Evolutionary conservation across 2,113 vertebrate species (phyloP), one percentile per base, ranked within the genome.

Genomic region (Oncorhynchus kisutch): DNA sequence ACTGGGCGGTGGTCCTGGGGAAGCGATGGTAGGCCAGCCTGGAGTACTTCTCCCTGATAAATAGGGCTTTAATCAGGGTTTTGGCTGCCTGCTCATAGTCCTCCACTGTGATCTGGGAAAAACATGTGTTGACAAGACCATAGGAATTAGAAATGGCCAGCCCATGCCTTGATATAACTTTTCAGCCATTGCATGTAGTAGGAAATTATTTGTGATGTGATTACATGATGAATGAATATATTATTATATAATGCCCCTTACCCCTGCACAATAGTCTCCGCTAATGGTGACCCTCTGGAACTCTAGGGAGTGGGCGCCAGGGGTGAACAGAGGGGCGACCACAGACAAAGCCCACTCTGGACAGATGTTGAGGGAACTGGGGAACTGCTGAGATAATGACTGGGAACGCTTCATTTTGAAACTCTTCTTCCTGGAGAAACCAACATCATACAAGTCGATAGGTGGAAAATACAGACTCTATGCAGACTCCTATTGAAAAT

Each of bases 231-330:
- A 45, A 45, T 45, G 2, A 45, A 45, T 45, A 45, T 45, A 45
- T 12, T 11, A 45, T 45, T 45, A 9, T 45, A 45, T 45, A 45
- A 45, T 45, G 2, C 9, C 67, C 74, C 93, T 93, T 95, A 98
- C 97, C 95, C 98, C 98, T 0, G 97, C 96, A 88, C 97, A 98
- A 94, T 99, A 98, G 86, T 99, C 97, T 67, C 98, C 97, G 62
- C 94, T 96, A 91, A 99, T 96, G 78, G 95, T 96, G 73, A 99
- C 96, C 87, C 98, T 94, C 94, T 99, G 98, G 88, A 95, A 99
- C 68, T 99, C 97, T 1, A 94, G 95, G 27, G 88, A 67, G 16
- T 88, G 57, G 74, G 82, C 88, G 1, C 16, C 51, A 16, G 94
- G 92, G 67, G 93, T 87, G 49, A 91, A 27, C 67, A 89, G 6